Evolutionary conservation across 1,140 invertebrate genomes (phyloP).

Genomic region (Drosophila lacteicornis): DNA sequence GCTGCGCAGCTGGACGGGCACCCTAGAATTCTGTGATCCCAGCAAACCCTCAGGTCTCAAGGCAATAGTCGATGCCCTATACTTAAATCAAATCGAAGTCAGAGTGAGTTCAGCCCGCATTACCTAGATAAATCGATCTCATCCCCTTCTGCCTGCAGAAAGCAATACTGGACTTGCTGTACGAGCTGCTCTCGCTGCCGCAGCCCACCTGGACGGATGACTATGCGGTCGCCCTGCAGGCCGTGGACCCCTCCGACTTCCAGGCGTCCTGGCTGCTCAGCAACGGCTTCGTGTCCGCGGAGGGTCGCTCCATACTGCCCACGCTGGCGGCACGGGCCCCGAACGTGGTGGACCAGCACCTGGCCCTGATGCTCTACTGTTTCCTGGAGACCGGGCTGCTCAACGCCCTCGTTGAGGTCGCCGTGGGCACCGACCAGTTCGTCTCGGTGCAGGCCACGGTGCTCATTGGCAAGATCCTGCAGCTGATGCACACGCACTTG

Average conservation of each 20-base stretch:
- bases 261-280: constrained; percentile 93
- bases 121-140: too few relatives aligned
- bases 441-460: constrained; percentile 96
- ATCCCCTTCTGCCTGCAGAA: constrained; percentile 86
- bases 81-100: constrained; percentile 94
- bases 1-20: constrained; percentile 95
- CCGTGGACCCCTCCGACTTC: constrained; percentile 93
- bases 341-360: constrained; percentile 96
- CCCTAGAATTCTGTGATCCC: constrained; percentile 93
- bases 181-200: constrained; percentile 93
- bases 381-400: constrained; percentile 94
- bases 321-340: constrained; percentile 92
- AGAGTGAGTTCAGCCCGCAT: constrained; percentile 87
- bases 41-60: constrained; percentile 90
- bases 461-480: constrained; percentile 93
- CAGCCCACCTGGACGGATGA: constrained; percentile 96
- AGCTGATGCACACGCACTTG: constrained; percentile 93
- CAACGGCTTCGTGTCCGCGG: constrained; percentile 96
- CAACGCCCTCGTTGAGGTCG: constrained; percentile 95
- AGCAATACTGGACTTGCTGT: constrained; percentile 95
- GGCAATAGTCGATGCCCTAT: constrained; percentile 94
- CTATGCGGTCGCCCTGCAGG: constrained; percentile 93
- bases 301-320: constrained; percentile 93
- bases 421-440: constrained; percentile 94
- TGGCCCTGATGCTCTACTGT: constrained; percentile 94